phyloP scores from a whole-genome alignment of 2,797 vertebrate species.

The Rhadinocentrus ornatus region DNA sequence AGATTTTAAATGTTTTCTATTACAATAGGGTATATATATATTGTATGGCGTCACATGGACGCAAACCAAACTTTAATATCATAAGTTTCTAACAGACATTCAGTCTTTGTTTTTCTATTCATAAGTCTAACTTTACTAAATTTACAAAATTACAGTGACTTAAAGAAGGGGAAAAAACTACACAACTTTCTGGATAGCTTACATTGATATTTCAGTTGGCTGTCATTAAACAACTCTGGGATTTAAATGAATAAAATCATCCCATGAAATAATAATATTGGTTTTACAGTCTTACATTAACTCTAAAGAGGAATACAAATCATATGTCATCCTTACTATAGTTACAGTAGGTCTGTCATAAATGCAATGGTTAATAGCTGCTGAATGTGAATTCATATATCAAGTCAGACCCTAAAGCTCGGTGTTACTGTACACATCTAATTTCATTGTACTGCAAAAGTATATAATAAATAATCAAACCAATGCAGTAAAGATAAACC shows the following conservation, averaged over 20 bases:
- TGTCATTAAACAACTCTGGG: conserved; percentile 10
- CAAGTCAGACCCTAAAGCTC: conserved; percentile 1
- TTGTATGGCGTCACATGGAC: neutral
- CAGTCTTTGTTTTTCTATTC: neutral
- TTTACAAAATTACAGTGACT: no score
- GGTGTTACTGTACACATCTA: neutral
- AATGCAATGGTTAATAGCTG: conserved; percentile 36
- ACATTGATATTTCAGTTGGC: neutral
- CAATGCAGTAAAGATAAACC: neutral
- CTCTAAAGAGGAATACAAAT: conserved; percentile 28
- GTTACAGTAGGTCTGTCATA: conserved; percentile 28
- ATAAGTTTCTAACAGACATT: neutral
- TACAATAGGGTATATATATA: neutral
- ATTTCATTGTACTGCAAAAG: neutral
- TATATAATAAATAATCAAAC: neutral
- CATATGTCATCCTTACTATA: conserved; percentile 21
- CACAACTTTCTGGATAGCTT: conserved; percentile 1
- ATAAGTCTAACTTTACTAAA: neutral
- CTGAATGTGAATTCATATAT: conserved; percentile 27
- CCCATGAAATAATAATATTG: conserved; percentile 23
- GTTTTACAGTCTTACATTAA: conserved; percentile 36
- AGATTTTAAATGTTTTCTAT: no score
- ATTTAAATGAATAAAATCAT: conserved; percentile 48
- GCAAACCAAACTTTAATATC: neutral
- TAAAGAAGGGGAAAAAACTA: conserved; percentile 6